phyloP scores from a whole-genome alignment of 2,888 invertebrate species.

The Diplazon laetatorius region DNA sequence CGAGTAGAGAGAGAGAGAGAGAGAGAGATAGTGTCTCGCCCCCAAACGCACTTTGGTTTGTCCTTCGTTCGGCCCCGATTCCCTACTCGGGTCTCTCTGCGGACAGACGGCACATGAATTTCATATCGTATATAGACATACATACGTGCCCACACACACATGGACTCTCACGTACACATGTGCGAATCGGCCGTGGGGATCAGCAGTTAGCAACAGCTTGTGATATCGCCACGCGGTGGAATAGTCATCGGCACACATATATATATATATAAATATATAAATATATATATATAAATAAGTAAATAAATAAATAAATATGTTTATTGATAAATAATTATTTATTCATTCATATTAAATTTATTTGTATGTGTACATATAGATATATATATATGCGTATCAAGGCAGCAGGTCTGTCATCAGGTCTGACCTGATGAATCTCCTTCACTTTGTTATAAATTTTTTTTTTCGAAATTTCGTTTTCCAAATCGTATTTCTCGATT shows the following conservation, averaged over 20 bases:
- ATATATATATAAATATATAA: constrained; percentile 19
- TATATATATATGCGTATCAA: background rate
- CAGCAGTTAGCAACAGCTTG: constrained; percentile 63
- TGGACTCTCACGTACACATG: constrained; percentile 5
- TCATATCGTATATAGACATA: too few relatives aligned
- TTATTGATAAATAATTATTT: too few relatives aligned
- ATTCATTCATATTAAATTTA: too few relatives aligned
- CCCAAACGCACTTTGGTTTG: constrained; percentile 70
- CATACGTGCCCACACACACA: too few relatives aligned
- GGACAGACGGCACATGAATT: constrained; percentile 46
- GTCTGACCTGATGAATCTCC: too few relatives aligned
- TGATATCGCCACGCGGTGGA: constrained; percentile 14
- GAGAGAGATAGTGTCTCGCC: constrained; percentile 44
- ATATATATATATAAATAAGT: background rate
- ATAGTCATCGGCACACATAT: constrained; percentile 21
- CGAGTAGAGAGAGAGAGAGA: background rate
- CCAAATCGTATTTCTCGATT: too few relatives aligned
- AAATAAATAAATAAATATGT: background rate
- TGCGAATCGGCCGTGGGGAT: constrained; percentile 43
- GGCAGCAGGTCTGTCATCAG: too few relatives aligned
- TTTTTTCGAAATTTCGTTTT: too few relatives aligned
- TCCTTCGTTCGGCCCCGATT: constrained; percentile 74
- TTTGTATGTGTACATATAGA: constrained; percentile 17
- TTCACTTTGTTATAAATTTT: too few relatives aligned
- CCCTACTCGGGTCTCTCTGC: constrained; percentile 68